Conservation (phyloP, 1,140 invertebrate genomes). For the Eupristina koningsbergeri region DNA sequence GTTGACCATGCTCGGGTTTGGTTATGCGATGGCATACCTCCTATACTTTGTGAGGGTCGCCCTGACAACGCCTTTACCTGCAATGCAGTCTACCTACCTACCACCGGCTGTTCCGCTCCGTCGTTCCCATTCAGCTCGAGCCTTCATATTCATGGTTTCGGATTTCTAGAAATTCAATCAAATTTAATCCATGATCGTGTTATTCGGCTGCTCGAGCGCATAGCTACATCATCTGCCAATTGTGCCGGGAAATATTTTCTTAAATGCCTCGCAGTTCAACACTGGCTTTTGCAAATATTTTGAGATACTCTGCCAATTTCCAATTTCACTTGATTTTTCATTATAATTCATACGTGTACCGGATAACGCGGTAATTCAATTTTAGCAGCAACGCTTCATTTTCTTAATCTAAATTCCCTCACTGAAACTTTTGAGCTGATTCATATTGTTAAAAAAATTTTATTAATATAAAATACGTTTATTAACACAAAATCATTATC, state of each 20-base stretch:
- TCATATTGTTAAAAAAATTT: too few species aligned
- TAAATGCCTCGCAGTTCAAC: not conserved
- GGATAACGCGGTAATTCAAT: too few species aligned
- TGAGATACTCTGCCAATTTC: too few species aligned
- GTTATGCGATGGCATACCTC: not conserved
- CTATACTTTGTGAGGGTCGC: conserved; percentile 61
- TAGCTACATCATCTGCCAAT: not conserved
- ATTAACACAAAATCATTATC: too few species aligned
- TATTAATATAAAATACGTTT: too few species aligned
- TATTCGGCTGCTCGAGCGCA: not conserved
- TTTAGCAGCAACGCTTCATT: too few species aligned
- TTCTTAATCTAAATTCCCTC: too few species aligned
- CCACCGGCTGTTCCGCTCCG: too few species aligned
- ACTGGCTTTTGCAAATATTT: not conserved
- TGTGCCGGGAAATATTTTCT: not conserved
- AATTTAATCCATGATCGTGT: conserved; percentile 10
- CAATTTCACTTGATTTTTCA: too few species aligned
- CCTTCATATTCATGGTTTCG: conserved; percentile 44
- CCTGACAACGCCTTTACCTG: conserved; percentile 73
- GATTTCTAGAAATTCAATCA: conserved; percentile 14
- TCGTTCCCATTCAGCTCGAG: conserved; percentile 6
- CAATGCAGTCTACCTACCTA: conserved; percentile 63
- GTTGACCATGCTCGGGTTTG: not conserved
- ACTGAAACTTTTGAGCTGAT: too few species aligned
- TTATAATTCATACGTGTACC: too few species aligned